These are phyloP conservation scores for Aphelocoma californica DNA, from an alignment of 2,797 vertebrate species.

Conservation along the genomic window DNA sequence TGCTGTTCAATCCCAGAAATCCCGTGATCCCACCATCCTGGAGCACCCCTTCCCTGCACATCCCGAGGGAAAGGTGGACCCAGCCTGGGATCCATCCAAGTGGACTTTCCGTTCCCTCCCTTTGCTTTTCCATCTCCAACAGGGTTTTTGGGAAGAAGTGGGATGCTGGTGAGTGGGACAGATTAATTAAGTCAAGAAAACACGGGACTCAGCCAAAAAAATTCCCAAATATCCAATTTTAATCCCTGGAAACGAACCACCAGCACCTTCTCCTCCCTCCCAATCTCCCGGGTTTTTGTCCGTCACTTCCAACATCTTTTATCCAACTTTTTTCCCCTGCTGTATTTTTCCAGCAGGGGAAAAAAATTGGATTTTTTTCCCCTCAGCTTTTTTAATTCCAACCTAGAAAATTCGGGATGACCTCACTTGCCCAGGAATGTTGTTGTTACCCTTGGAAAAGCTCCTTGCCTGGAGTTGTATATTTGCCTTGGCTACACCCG, in stretches of 20 bases:
- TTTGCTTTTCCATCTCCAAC: slow-evolving; percentile 6
- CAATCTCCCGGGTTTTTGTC: neutral
- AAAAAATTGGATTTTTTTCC: neutral
- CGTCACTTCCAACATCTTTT: slow-evolving; percentile 59
- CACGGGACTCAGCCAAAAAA: neutral
- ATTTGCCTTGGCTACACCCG: slow-evolving; percentile 91
- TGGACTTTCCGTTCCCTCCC: neutral
- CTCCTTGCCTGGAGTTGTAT: slow-evolving; percentile 87
- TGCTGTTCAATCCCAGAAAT: neutral
- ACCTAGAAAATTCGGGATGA: slow-evolving; percentile 82
- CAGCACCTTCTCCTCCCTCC: neutral
- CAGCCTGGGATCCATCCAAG: neutral
- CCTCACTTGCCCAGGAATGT: slow-evolving; percentile 94
- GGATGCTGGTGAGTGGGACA: neutral
- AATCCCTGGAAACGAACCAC: neutral
- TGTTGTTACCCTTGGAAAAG: slow-evolving; percentile 91
- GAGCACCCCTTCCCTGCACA: neutral
- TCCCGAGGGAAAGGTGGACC: rapidly evolving
- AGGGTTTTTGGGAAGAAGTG: neutral
- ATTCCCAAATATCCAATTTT: neutral
- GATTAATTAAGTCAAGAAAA: neutral
- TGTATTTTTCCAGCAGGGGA: slow-evolving; percentile 74
- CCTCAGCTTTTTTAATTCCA: slow-evolving; percentile 68
- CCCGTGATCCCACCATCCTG: neutral
- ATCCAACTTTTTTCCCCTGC: neutral